phyloP scores from a whole-genome alignment of 2,113 vertebrate species.

The Ifrita kowaldi region DNA sequence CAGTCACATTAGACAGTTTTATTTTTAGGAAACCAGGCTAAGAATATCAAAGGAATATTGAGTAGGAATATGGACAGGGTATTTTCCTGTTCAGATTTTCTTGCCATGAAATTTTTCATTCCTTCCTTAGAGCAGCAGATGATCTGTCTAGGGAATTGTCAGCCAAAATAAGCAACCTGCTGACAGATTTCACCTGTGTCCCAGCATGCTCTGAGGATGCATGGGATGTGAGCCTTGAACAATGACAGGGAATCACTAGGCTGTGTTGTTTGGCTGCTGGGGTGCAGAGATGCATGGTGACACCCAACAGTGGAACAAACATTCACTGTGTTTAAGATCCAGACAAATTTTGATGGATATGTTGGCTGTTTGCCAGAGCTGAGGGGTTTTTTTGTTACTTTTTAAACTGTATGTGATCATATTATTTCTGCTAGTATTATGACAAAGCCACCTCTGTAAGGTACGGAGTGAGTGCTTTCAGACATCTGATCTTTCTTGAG shows the following conservation, averaged over 20 bases:
- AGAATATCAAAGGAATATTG: slow-evolving; percentile 20
- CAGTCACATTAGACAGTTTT: not conserved
- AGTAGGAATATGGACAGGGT: not conserved
- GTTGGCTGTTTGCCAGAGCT: not conserved
- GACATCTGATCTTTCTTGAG: slow-evolving; percentile 4
- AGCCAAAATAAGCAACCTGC: not conserved
- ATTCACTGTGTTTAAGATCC: not conserved
- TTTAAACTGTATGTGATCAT: not conserved
- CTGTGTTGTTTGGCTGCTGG: not conserved
- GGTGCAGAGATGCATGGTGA: not conserved
- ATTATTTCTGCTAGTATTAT: not conserved
- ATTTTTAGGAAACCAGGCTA: slow-evolving; percentile 40
- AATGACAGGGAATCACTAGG: not conserved
- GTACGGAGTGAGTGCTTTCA: not conserved
- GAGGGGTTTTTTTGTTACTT: not conserved
- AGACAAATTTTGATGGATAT: not conserved
- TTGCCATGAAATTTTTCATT: not conserved
- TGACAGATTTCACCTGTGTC: slow-evolving; percentile 1
- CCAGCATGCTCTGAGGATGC: not conserved
- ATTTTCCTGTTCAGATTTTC: not conserved
- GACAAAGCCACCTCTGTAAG: not conserved
- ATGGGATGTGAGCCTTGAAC: not conserved
- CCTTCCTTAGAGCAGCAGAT: not conserved
- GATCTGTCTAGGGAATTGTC: slow-evolving; percentile 8
- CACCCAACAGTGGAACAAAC: not conserved